Conservation (phyloP, 2,113 vertebrate genomes). For the Anseranas semipalmata region DNA sequence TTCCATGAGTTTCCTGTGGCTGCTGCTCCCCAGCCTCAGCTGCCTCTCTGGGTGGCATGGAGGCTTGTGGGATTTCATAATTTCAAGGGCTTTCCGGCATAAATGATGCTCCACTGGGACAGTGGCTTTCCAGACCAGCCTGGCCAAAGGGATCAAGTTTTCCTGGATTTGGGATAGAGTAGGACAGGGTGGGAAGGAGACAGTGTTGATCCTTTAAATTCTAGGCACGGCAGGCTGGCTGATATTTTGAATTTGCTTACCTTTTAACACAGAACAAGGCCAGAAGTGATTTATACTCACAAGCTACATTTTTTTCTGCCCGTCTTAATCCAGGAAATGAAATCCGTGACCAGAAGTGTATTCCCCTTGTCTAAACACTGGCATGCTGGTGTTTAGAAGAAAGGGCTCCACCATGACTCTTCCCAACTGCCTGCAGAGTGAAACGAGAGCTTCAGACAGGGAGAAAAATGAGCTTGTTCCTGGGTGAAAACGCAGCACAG, state of each 20-base stretch:
- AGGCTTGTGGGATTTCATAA: neutral
- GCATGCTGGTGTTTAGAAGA: neutral
- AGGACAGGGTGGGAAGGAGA: neutral
- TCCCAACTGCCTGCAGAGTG: neutral
- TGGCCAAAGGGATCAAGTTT: neutral
- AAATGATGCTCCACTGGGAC: neutral
- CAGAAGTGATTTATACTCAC: slow-evolving; percentile 1
- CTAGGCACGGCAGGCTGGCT: slow-evolving; percentile 13
- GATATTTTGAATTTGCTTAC: slow-evolving; percentile 50
- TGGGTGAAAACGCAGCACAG: neutral
- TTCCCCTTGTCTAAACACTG: slow-evolving; percentile 44
- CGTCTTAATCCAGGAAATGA: slow-evolving; percentile 51
- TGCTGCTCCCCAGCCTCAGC: neutral
- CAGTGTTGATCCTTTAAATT: neutral
- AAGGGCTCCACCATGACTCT: neutral
- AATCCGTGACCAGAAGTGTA: slow-evolving; percentile 2
- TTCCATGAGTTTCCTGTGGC: neutral
- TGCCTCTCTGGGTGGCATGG: neutral
- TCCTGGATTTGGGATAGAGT: neutral
- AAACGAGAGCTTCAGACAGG: neutral
- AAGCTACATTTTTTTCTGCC: slow-evolving; percentile 15
- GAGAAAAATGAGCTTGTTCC: slow-evolving; percentile 23
- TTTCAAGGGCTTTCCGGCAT: neutral
- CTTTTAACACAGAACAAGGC: slow-evolving; percentile 2
- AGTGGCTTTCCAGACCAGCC: neutral